Percentiles rank a stretch among this genome's conserved stretches.
Conservation (phyloP, 2,888 invertebrate genomes). For the Dugesia japonica region DNA sequence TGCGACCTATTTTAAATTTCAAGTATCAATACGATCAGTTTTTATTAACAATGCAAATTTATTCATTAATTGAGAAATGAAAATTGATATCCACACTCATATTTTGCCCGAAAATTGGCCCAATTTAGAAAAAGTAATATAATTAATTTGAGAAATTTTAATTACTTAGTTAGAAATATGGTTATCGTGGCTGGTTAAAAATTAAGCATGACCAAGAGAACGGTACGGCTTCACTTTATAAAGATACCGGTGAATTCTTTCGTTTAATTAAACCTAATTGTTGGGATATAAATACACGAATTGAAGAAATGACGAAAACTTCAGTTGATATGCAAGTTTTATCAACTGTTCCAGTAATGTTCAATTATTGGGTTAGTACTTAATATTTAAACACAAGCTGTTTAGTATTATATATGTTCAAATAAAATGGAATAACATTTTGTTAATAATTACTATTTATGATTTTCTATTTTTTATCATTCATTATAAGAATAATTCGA, state of each 20-base stretch:
- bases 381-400: too few species aligned
- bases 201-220: conserved; percentile 44
- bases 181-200: conserved; percentile 52
- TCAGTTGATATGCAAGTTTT: conserved; percentile 51
- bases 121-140: conserved; percentile 48
- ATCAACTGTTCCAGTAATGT: conserved; percentile 54
- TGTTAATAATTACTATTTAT: too few species aligned
- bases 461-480: too few species aligned
- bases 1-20: background rate
- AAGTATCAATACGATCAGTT: background rate
- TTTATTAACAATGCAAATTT: background rate
- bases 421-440: too few species aligned
- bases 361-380: conserved; percentile 52
- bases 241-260: conserved; percentile 51
- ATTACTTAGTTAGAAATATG: conserved; percentile 47
- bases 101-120: conserved; percentile 52
- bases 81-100: conserved; percentile 52
- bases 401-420: too few species aligned
- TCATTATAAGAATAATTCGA: too few species aligned
- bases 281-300: conserved; percentile 49
- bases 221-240: conserved; percentile 48
- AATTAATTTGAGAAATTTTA: background rate
- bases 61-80: conserved; percentile 38
- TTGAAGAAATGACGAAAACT: conserved; percentile 51
- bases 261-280: conserved; percentile 51